Percentiles rank a stretch among this genome's conserved stretches.
phyloP scores from a whole-genome alignment of 1,140 invertebrate genomes.

The Notospermus geniculatus region DNA sequence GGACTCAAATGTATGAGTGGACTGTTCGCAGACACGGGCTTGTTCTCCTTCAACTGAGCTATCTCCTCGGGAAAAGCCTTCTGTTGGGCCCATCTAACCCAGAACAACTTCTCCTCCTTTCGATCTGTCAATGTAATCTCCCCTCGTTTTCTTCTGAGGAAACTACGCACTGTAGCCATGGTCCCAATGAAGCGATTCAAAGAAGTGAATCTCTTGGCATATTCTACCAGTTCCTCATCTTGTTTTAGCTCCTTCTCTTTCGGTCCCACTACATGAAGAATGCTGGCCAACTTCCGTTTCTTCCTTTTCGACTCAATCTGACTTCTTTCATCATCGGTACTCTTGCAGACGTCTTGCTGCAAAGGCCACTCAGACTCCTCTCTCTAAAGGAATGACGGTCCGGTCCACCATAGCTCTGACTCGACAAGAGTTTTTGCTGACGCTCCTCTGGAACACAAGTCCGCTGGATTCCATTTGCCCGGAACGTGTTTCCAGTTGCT shows the following conservation, averaged over 20 bases:
- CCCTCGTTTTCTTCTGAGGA: not conserved
- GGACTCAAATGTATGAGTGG: not conserved
- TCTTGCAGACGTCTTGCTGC: not conserved
- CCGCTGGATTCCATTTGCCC: not conserved
- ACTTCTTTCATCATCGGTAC: not conserved
- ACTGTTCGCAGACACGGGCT: not conserved
- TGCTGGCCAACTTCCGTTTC: not conserved
- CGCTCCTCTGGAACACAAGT: not conserved
- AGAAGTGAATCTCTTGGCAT: not conserved
- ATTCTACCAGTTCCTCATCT: conserved; percentile 3
- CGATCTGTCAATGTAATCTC: not conserved
- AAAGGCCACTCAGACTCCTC: not conserved
- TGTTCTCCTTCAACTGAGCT: not conserved
- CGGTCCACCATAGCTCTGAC: not conserved
- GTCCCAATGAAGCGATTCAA: not conserved
- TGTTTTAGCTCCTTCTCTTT: not conserved
- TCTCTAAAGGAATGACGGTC: not conserved
- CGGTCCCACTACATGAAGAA: not conserved
- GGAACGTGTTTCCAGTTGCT: not conserved
- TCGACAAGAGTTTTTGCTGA: not conserved
- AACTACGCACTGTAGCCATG: not conserved
- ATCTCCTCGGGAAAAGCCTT: conserved; percentile 6
- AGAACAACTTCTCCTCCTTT: not conserved
- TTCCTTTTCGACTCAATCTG: not conserved
- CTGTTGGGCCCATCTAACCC: not conserved